Evolutionary conservation across 2,113 vertebrate species (phyloP), one percentile per base, ranked within the genome.

Genomic region (Helogale parvula): DNA sequence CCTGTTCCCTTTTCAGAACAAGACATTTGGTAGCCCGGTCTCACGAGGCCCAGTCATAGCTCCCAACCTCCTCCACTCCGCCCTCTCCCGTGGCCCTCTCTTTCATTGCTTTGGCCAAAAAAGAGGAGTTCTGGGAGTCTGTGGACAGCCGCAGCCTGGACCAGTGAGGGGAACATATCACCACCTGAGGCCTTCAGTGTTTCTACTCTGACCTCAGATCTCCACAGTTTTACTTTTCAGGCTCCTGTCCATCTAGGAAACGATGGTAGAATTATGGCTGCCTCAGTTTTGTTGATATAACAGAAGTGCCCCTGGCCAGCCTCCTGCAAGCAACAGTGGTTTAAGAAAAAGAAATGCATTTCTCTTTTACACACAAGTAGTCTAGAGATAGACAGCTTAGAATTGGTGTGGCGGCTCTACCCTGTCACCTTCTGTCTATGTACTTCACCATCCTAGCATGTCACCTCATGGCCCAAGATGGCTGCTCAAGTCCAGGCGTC

Each of bases 1-100:
- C 95, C 93, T 5, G 93, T 95, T 98, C 98, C 98, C 98, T 98
- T 98, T 98, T 98, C 98, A 98, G 98, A 98, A 97, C 94, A 94
- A 98, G 96, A 96, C 35, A 79, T 60, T 97, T 99, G 98, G 98
- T 98, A 98, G 93, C 96, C 88, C 74, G 25, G 96, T 89, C 97
- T 97, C 60, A 27, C 93, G 77, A 94, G 97, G 96, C 96, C 98
- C 98, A 98, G 98, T 97, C 98, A 98, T 72, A 90, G 97, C 98
- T 96, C 98, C 98, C 98, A 96, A 82, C 2, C 93, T 98, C 96
- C 97, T 97, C 97, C 95, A 13, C 90, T 1, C 92, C 95, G 94
- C 96, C 38, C 96, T 81, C 84, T 66, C 93, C 96, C 80, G 80
- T 81, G 97, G 95, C 86, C 92, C 60, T 95, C 96, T 76, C 98